Evolutionary conservation across 2,797 vertebrate species (phyloP).

Genomic region (Anguilla pacifica): DNA sequence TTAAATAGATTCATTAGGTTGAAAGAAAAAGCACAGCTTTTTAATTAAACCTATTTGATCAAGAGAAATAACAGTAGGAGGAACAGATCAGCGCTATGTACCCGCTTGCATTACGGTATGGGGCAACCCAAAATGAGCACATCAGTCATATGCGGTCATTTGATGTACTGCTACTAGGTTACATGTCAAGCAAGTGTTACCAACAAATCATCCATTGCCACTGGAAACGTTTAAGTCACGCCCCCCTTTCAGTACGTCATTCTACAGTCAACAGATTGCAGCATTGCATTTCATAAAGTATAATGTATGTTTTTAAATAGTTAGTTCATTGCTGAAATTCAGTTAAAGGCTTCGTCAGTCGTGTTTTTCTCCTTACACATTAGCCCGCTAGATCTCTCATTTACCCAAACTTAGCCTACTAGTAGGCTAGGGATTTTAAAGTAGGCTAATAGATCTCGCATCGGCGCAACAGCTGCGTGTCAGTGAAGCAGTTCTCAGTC

Average conservation of each 20-base stretch:
- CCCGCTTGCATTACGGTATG: background rate
- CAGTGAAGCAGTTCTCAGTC: too few relatives aligned
- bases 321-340: background rate
- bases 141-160: slow-evolving; percentile 7
- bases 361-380: background rate
- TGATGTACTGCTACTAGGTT: slow-evolving; percentile 40
- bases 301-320: background rate
- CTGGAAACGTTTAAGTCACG: slow-evolving; percentile 66
- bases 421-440: too few relatives aligned
- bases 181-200: slow-evolving; percentile 69
- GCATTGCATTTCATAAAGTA: background rate
- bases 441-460: too few relatives aligned
- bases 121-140: background rate
- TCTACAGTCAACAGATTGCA: background rate
- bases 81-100: background rate
- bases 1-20: background rate
- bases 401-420: background rate
- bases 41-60: background rate
- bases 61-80: background rate
- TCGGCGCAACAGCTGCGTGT: too few relatives aligned
- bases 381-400: background rate
- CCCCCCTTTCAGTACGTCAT: slow-evolving; percentile 30
- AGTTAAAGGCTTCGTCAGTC: slow-evolving; percentile 10
- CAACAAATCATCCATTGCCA: slow-evolving; percentile 71
- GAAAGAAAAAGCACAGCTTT: background rate